Evolutionary conservation across 2,797 vertebrate genomes (phyloP), one percentile per base, ranked within the genome.

Genomic region (Fundulus diaphanus): DNA sequence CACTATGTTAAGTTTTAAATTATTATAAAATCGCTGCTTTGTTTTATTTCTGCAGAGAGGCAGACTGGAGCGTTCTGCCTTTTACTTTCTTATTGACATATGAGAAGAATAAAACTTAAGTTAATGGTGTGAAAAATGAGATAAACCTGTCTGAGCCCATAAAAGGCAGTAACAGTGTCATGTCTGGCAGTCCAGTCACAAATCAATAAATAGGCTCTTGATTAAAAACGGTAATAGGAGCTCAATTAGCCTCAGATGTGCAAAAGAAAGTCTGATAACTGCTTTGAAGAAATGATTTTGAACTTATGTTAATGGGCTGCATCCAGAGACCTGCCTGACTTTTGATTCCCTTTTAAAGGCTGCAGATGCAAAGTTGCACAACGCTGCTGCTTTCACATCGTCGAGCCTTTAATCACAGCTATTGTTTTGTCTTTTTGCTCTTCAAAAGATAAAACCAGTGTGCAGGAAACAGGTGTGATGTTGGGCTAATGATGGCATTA

Each of bases 271-370:
- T 48, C 56, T 61, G 54, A 31, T 33, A 29, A 51, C 59, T 49
- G 44, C 44, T 73, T 73, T 49, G 57, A 63, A 40, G 22, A 8
- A 51, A 20, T 65, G 13, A 52, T 8, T 67, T 52, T 40, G 63
- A 46, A 63, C 35, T 24, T 31, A 63, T 59, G 16, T 22, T 52
- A 68, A 67, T 44, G 44, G 27, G 29, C 24, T 35, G 42, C 42
- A 59, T 35, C 22, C 37, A 48, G 51, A 75, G 40, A 69, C 29
- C 56, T 35, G 12, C 24, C 42, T 57, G 63, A 33, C 51, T 46
- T 44, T 31, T 46, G 24, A 48, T 56, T 70, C 54, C n/a, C 44
- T 40, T n/a, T 29, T 49, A 76, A 76, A 70, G 37, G 49, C 51
- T 37, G 20, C 37, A 42, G 56, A 56, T 51, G 63, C 63, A 20